Evolutionary conservation across 2,113 vertebrate species (phyloP).

Genomic region (Lepisosteus oculatus): DNA sequence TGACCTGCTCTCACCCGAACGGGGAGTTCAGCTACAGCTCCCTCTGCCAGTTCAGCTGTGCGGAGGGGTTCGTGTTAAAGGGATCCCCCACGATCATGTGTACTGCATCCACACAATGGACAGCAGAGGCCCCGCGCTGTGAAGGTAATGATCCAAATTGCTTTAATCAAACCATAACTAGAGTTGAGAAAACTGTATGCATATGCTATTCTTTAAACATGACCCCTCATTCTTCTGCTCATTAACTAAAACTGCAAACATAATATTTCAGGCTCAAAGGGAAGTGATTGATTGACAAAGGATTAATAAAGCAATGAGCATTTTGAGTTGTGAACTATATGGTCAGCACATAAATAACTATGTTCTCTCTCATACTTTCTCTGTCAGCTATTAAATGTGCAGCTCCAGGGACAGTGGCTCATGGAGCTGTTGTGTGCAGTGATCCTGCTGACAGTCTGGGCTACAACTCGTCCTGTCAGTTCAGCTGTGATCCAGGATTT

Average conservation of each 20-base stretch:
- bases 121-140: slow-evolving; percentile 55
- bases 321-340: background rate
- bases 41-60: slow-evolving; percentile 68
- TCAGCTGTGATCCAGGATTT: slow-evolving; percentile 36
- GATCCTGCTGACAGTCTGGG: slow-evolving; percentile 12
- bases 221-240: too few species aligned
- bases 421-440: slow-evolving; percentile 35
- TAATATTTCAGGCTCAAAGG: background rate
- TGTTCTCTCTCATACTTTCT: background rate
- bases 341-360: background rate
- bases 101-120: slow-evolving; percentile 62
- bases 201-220: background rate
- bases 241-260: background rate
- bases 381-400: slow-evolving; percentile 43
- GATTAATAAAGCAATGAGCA: background rate
- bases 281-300: background rate
- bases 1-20: slow-evolving; percentile 58
- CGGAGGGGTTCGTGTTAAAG: slow-evolving; percentile 49
- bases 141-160: slow-evolving; percentile 51
- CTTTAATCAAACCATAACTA: background rate
- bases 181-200: background rate
- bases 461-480: slow-evolving; percentile 13
- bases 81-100: slow-evolving; percentile 54
- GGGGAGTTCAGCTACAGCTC: slow-evolving; percentile 59
- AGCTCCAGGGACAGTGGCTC: slow-evolving; percentile 27